Evolutionary conservation across 2,113 vertebrate species (phyloP).

Genomic region (Malaclemys terrapin): DNA sequence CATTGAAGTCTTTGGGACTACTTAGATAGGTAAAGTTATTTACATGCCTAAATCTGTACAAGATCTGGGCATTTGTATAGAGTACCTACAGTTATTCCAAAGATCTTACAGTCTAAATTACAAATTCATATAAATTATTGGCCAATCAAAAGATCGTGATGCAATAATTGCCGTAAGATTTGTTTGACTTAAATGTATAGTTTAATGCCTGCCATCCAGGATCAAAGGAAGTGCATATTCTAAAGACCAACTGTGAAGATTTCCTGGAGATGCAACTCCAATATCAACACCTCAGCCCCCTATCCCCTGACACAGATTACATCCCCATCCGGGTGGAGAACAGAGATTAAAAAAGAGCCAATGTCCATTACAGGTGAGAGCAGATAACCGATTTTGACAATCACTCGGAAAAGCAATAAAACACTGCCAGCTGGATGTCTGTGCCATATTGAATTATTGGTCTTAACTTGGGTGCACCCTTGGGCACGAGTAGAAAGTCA

Average conservation of each 20-base stretch:
- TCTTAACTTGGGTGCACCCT: rapidly evolving
- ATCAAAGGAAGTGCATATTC: conserved; percentile 61
- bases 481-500: neutral
- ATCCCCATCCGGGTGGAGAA: conserved; percentile 79
- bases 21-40: neutral
- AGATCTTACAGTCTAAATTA: neutral
- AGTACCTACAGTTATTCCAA: neutral
- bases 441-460: neutral
- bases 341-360: conserved; percentile 64
- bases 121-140: neutral
- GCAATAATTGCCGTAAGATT: neutral
- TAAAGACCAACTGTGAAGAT: conserved; percentile 78
- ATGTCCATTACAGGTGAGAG: conserved; percentile 74
- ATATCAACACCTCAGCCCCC: conserved; percentile 80
- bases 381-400: neutral
- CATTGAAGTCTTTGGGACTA: neutral
- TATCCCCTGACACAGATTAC: conserved; percentile 79
- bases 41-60: neutral
- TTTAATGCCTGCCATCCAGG: conserved; percentile 57
- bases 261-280: conserved; percentile 77
- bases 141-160: neutral
- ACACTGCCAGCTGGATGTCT: neutral
- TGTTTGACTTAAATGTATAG: neutral
- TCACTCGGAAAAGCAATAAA: neutral
- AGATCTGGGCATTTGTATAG: neutral